phyloP scores from a whole-genome alignment of 2,888 invertebrate species.

The Chamaedrilus cognettii region DNA sequence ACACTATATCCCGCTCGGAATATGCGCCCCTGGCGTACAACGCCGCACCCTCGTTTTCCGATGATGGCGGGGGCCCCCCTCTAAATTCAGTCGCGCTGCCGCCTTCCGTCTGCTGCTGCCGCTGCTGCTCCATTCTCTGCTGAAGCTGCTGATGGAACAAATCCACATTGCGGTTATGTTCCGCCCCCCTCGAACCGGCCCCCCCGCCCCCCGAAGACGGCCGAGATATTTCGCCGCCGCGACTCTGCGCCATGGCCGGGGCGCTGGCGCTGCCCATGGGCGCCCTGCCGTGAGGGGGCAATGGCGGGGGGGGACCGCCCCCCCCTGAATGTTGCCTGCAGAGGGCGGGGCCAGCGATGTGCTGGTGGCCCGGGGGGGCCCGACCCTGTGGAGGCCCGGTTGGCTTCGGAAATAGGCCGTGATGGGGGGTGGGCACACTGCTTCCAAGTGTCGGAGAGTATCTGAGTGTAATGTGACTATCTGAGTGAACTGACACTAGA shows the following conservation, averaged over 20 bases:
- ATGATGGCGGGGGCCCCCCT: neutral
- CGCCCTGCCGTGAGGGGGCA: neutral
- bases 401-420: no score
- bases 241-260: neutral
- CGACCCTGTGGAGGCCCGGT: no score
- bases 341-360: no score
- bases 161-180: neutral
- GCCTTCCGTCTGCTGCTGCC: neutral
- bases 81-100: no score
- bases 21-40: neutral
- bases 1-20: neutral
- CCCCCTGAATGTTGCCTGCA: no score
- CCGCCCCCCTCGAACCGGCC: no score
- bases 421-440: no score
- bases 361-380: no score
- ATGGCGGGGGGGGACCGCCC: no score
- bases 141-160: slow-evolving; percentile 12
- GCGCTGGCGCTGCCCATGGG: neutral
- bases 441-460: no score
- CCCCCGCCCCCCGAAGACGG: neutral
- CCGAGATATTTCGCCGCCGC: neutral
- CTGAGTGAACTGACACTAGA: no score
- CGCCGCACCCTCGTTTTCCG: neutral
- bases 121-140: slow-evolving; percentile 12
- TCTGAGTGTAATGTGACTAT: no score